A percentile compares a stretch with the other conserved stretches of the same genome.
These are phyloP conservation scores for Furnarius figulus DNA, from an alignment of 2,113 vertebrate genomes.

Conservation along the genomic window DNA sequence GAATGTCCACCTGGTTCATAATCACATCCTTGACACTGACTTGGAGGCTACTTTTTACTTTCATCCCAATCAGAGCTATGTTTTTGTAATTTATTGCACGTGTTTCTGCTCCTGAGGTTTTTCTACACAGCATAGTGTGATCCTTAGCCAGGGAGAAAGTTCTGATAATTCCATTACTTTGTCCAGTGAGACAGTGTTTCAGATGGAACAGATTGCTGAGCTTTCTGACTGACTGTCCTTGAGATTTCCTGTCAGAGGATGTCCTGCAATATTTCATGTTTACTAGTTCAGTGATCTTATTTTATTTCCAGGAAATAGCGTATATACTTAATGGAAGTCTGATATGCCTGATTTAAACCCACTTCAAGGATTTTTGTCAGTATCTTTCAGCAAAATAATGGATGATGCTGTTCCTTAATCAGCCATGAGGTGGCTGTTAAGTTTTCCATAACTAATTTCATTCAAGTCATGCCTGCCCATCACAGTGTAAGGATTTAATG, in stretches of 20 bases:
- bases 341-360: neutral
- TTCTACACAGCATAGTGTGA: neutral
- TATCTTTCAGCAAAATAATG: neutral
- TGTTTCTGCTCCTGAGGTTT: neutral
- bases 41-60: neutral
- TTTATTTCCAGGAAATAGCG: neutral
- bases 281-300: neutral
- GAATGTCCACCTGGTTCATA: neutral
- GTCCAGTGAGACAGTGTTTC: neutral
- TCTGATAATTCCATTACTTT: neutral
- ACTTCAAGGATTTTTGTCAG: neutral
- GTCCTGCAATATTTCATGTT: conserved; percentile 5
- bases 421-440: conserved; percentile 24
- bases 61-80: neutral
- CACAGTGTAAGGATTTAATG: neutral
- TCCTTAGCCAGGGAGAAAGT: neutral
- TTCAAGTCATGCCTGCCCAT: neutral
- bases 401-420: neutral
- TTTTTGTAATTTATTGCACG: neutral
- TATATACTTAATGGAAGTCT: neutral
- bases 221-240: neutral
- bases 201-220: neutral
- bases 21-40: neutral
- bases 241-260: neutral
- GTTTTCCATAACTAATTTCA: conserved; percentile 6